Evolutionary conservation across 1,140 invertebrate genomes (phyloP).

Genomic region (Eumeta japonica): DNA sequence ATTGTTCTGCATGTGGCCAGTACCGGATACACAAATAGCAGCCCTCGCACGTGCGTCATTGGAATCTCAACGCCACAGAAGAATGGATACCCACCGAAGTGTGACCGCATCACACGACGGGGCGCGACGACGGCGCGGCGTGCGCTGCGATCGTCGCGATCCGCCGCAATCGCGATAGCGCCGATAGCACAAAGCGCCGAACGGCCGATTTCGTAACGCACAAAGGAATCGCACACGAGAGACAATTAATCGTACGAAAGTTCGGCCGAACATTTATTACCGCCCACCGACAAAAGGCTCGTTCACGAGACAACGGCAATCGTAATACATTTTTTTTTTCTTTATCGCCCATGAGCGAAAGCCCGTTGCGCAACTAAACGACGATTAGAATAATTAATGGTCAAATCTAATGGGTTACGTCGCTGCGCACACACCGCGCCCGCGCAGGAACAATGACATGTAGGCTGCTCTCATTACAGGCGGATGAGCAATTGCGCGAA

Average conservation of each 20-base stretch:
- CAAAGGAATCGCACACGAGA: conserved; percentile 5
- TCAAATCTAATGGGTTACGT: conserved; percentile 38
- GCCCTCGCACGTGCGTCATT: too few species aligned
- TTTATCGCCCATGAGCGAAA: conserved; percentile 38
- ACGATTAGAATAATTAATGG: conserved; percentile 48
- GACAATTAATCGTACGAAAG: conserved; percentile 27
- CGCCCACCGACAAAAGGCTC: conserved; percentile 29
- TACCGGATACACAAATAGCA: too few species aligned
- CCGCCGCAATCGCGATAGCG: too few species aligned
- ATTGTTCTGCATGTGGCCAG: too few species aligned
- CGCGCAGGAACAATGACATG: conserved; percentile 13
- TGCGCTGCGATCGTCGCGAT: too few species aligned
- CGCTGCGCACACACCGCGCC: conserved; percentile 16
- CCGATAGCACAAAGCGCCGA: too few species aligned
- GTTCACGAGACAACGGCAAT: conserved; percentile 37
- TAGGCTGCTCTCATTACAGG: conserved; percentile 7
- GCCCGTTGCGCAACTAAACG: conserved; percentile 39
- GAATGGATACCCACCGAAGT: too few species aligned
- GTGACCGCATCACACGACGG: too few species aligned
- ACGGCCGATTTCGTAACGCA: too few species aligned
- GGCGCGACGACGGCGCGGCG: too few species aligned
- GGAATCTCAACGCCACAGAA: too few species aligned
- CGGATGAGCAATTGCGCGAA: conserved; percentile 12
- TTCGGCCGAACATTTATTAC: conserved; percentile 31
- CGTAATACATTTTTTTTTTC: conserved; percentile 45